A percentile compares a stretch with the other conserved stretches of the same genome.
These are phyloP conservation scores for Ceratina australensis DNA, from an alignment of 1,140 invertebrate genomes.

Conservation along the genomic window DNA sequence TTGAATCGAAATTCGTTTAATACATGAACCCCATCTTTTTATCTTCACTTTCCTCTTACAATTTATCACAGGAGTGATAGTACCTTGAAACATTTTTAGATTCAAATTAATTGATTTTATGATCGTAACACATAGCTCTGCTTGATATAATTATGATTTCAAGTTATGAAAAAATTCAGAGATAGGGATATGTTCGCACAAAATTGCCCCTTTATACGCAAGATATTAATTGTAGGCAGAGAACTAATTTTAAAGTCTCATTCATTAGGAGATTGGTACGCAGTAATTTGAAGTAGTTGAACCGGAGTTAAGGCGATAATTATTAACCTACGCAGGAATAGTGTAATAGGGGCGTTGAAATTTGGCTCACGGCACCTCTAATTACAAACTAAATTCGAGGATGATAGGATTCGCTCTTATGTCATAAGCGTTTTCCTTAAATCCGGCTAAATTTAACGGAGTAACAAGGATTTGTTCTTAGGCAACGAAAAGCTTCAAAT, in stretches of 20 bases:
- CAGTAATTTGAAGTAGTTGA: background rate
- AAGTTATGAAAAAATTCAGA: too few relatives aligned
- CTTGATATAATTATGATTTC: too few relatives aligned
- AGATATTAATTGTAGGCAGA: background rate
- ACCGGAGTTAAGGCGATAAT: background rate
- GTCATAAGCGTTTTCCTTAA: background rate
- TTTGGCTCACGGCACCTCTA: background rate
- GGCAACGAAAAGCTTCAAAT: too few relatives aligned
- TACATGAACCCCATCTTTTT: too few relatives aligned
- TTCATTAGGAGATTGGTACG: background rate
- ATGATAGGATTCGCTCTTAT: background rate
- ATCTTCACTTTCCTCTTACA: too few relatives aligned
- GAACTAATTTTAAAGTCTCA: background rate
- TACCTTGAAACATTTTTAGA: too few relatives aligned
- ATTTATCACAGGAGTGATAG: too few relatives aligned
- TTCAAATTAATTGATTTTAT: too few relatives aligned
- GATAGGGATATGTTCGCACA: too few relatives aligned
- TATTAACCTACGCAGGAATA: background rate
- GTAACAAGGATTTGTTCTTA: too few relatives aligned
- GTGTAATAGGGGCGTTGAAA: background rate
- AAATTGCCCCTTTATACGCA: background rate
- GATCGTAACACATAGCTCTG: too few relatives aligned
- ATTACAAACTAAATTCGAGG: background rate
- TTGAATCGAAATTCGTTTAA: too few relatives aligned
- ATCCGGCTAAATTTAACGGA: background rate